Evolutionary conservation across 2,113 vertebrate species (phyloP), one percentile per base, ranked within the genome.

Genomic region (Procavia capensis): DNA sequence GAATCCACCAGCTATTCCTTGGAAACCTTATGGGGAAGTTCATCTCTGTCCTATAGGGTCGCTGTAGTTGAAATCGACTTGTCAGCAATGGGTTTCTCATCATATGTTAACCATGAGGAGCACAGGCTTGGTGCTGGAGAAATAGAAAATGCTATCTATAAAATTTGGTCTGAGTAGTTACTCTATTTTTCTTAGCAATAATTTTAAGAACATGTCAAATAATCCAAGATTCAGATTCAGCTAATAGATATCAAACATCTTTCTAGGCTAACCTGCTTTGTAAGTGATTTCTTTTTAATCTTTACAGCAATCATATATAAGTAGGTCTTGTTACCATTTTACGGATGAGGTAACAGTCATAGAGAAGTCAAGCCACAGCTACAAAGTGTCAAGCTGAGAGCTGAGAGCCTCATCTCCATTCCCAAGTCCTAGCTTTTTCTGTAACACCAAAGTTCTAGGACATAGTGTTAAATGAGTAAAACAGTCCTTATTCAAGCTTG

Each of bases 111-210:
- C 57, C 36, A 17, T 10, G 24, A 88, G 68, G 25, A 85, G 9
- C 39, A 84, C 5, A 70, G 89, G 85, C n/a, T 25, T 43, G n/a
- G 79, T 64, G 7, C 63, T 90, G 19, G 34, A n/a, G 34, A 76
- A 95, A 57, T 6, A n/a, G 54, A 29, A 89, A 85, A 45, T 74
- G 19, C 10, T 27, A 11, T 8, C 14, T 25, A 3, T 50, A 6
- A 82, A 50, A 43, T 74, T 70, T 59, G 39, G 34, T 80, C 66
- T 79, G 45, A 95, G 24, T 45, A 74, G 36, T 88, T 79, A 41
- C 11, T 34, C 90, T 85, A 72, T 78, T 91, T 94, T 84, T 91
- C 74, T 93, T 76, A 80, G 66, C 9, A 93, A 64, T 84, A 83
- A 63, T 47, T 78, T 92, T 82, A 88, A 47, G 41, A 90, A n/a